A percentile compares a stretch with the other conserved stretches of the same genome.
Conservation (phyloP, 2,113 vertebrate species). For the Pachycephala philippinensis region DNA sequence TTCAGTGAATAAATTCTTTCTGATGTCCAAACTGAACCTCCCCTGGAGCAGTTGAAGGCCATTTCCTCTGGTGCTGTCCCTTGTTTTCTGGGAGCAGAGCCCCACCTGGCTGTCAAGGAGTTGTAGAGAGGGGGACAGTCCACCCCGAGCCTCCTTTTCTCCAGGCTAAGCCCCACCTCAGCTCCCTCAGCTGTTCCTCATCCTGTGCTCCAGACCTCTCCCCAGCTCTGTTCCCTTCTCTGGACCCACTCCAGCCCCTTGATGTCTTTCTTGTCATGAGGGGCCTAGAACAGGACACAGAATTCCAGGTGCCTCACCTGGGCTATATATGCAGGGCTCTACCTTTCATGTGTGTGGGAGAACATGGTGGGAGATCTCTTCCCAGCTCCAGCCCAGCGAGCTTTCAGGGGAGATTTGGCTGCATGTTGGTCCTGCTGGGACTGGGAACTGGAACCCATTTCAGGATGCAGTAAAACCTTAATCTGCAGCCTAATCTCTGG, state of each 20-base stretch:
- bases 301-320: neutral
- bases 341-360: neutral
- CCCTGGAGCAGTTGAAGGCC: neutral
- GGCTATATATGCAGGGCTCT: neutral
- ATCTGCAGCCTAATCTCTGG: constrained; percentile 41
- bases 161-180: neutral
- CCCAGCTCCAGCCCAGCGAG: neutral
- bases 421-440: neutral
- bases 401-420: neutral
- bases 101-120: neutral
- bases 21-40: neutral
- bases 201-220: neutral
- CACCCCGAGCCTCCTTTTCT: neutral
- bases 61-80: neutral
- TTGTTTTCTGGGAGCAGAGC: neutral
- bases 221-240: neutral
- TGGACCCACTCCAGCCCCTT: neutral
- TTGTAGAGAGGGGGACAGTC: neutral
- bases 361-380: neutral
- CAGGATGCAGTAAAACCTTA: constrained; percentile 28
- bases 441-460: constrained; percentile 10
- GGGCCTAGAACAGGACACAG: neutral
- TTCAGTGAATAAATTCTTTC: neutral
- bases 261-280: neutral
- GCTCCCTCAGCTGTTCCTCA: neutral